Base-by-base conservation (phyloP, 2,888 invertebrate species). In the Drosophila subquinaria region DNA sequence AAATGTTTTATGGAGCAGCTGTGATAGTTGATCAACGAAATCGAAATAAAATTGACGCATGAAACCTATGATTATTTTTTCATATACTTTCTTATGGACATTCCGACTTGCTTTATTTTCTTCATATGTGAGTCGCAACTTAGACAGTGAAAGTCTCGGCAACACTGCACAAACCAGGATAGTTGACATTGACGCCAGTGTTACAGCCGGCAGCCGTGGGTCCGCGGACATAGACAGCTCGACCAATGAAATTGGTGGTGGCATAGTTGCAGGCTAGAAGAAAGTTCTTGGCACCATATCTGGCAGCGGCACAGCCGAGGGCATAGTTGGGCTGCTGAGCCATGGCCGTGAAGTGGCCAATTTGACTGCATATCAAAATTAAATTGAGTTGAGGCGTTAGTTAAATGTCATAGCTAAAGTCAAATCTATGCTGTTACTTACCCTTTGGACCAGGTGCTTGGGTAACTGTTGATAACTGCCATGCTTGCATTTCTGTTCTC, bases 191-290 rank as follows among this genome's bases (percentile, higher is more conserved):
- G 1, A 1, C 69, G 42, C 83, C 83, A 1, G 53, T 79, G 2
- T 1, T 56, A 63, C 85, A 86, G 15, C 68, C 76, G 0, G 68
- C 60, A 6, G 69, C 86, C 1, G 72, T 56, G 0, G n/a, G 0
- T 0, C 81, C 83, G 0, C 8, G 5, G 0, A 1, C 17, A 43
- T 75, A 86, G 20, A 83, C 62, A 5, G 79, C 50, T 0, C 4
- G 0, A 6, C 59, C 66, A 1, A 76, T 0, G 9, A 43, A 17
- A 43, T 83, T 86, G 38, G 76, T 76, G 9, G 66, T 66, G 15
- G 86, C 86, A 63, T 83, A 83, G 45, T 86, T 86, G 50, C 87
- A 87, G 57, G 62, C 73, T 3, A 84, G 0, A 0, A 81, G 51
- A 47, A 61, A 72, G 3, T 30, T 23, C 13, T 35, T 4, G 1